Base-by-base conservation (phyloP, 2,113 vertebrate genomes). In the Tachuris rubrigastra region DNA sequence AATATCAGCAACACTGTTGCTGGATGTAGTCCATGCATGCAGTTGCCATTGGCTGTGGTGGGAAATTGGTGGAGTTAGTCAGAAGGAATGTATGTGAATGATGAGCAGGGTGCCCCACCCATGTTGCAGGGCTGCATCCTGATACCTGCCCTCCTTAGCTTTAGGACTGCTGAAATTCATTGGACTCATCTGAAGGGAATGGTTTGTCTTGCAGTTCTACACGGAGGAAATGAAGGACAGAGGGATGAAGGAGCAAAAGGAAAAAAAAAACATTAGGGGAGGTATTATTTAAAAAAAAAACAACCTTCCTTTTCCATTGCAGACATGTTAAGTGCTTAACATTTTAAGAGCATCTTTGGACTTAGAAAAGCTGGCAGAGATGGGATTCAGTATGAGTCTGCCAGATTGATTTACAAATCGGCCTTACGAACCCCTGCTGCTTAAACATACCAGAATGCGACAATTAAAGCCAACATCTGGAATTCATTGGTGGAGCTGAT, bases 401-500 rank as follows among this genome's bases (percentile, higher is more conserved):
- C 89, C 95, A 97, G 95, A 97, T 74, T 98, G 97, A 98, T 98
- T 98, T 98, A 98, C 95, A 96, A 95, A 96, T 92, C 50, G 4
- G 90, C 93, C 96, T 97, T 96, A 93, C 35, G 33, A 97, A 96
- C 97, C 96, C 94, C 92, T 96, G 91, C 96, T 97, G 95, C 93
- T 96, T 89, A 93, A 96, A 95, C 85, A 92, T 84, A 97, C 92
- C 94, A 97, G 91, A 96, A 95, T 93, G 96, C 28, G 23, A 97
- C 97, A 97, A 97, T 97, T 95, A 97, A 97, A 96, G 96, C 96
- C 97, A 98, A 98, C 98, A 99, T 99, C 98, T 99, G 98, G 98
- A 98, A 98, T 95, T 98, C 95, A 98, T 99, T 97, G 95, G 89
- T 78, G 86, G 97, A 97, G 80, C 95, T 98, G 97, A 97, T 97